Percentiles rank a stretch among this genome's conserved stretches.
Conservation (phyloP, 2,113 vertebrate species). For the Glaucomys volans region DNA sequence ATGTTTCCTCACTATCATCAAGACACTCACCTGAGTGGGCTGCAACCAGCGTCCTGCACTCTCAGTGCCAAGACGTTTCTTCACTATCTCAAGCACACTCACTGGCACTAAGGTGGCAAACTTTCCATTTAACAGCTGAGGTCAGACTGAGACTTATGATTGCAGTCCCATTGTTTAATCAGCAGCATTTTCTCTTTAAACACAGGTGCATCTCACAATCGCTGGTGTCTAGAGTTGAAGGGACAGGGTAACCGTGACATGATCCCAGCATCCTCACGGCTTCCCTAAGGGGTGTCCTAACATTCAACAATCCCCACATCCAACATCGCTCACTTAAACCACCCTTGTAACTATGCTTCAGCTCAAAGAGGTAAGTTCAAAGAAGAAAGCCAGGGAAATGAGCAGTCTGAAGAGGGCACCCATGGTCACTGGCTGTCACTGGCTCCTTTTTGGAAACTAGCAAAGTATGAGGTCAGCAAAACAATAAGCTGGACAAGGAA, state of each 20-base stretch:
- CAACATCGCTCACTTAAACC: accelerated
- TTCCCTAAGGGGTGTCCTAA: accelerated
- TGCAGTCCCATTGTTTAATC: accelerated
- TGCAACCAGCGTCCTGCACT: neutral
- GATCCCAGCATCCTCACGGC: accelerated
- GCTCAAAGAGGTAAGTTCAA: neutral
- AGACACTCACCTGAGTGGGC: accelerated
- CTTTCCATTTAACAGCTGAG: neutral
- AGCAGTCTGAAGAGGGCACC: accelerated
- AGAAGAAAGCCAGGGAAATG: neutral
- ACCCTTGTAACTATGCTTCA: too few relatives aligned
- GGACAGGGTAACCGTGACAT: accelerated
- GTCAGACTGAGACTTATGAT: neutral
- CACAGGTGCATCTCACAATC: accelerated
- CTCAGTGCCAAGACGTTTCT: accelerated
- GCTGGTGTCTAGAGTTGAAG: accelerated
- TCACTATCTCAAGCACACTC: accelerated
- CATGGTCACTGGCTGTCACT: too few relatives aligned
- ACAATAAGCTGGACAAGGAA: neutral
- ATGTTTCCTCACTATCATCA: too few relatives aligned
- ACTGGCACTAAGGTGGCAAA: neutral
- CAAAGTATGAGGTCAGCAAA: neutral
- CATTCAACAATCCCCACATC: accelerated
- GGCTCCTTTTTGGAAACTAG: neutral
- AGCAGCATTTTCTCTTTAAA: neutral